A percentile compares a stretch with the other conserved stretches of the same genome.
phyloP scores from a whole-genome alignment of 1,140 invertebrate species.

The Scaptomyza pallida region DNA sequence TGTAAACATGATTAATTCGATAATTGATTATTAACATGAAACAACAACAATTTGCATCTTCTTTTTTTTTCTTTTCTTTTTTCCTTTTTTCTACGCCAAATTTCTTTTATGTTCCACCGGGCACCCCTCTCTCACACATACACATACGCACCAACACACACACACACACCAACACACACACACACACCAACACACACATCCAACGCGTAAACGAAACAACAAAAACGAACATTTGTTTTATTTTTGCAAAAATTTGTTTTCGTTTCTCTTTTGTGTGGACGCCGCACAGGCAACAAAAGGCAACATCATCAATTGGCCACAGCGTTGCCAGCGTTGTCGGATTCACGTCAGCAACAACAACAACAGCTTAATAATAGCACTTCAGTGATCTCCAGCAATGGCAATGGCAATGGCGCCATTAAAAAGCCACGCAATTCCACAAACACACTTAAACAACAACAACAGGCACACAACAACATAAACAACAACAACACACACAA shows the following conservation, averaged over 20 bases:
- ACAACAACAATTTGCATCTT: conserved; percentile 83
- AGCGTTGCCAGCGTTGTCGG: conserved; percentile 40
- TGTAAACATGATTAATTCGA: conserved; percentile 84
- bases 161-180: neutral
- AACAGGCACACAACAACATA: conserved; percentile 41
- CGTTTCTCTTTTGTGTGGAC: conserved; percentile 36
- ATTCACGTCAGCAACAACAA: conserved; percentile 51
- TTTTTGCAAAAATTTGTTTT: conserved; percentile 52
- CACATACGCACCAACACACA: conserved; percentile 7
- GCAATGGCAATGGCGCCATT: conserved; percentile 43
- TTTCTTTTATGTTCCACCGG: conserved; percentile 49
- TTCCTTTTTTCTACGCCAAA: conserved; percentile 62
- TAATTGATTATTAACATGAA: conserved; percentile 83
- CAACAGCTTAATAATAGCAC: conserved; percentile 43
- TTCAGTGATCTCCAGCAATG: conserved; percentile 65
- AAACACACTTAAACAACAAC: conserved; percentile 42
- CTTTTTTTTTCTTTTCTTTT: conserved; percentile 60
- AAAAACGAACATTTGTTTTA: conserved; percentile 64
- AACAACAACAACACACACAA: conserved; percentile 29
- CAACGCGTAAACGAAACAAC: conserved; percentile 18
- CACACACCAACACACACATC: conserved; percentile 3
- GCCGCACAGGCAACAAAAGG: conserved; percentile 50
- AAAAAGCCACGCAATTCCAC: conserved; percentile 62
- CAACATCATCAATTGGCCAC: conserved; percentile 33
- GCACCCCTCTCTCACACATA: conserved; percentile 21